Base-by-base conservation (phyloP, 2,113 vertebrate genomes). In the Rhinichthys klamathensis region DNA sequence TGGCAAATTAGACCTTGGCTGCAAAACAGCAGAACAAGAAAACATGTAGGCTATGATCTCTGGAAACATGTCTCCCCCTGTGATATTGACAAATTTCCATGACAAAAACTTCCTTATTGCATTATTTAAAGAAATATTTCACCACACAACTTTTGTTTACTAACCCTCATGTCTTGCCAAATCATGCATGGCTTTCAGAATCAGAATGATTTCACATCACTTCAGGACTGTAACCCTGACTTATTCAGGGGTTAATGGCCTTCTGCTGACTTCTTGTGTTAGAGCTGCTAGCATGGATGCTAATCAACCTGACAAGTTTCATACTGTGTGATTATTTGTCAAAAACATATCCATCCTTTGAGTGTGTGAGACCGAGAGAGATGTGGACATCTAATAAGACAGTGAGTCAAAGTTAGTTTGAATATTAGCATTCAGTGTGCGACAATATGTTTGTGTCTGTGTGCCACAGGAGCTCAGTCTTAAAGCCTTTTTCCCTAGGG, bases 361-460 rank as follows among this genome's bases (percentile, higher is more conserved):
- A 32, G 80, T 51, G 30, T 69, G 61, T 15, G 2, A 51, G 46
- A 72, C 6, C 41, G 25, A 80, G 21, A 63, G 21, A 65, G 13
- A 30, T 16, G 27, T 30, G 16, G 25, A 54, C 27, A 76, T 76
- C 27, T 18, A 54, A 0, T 13, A 9, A 58, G 70, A 61, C 35
- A n/a, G 58, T 61, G 58, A 80, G 32, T 60, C 35, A 60, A 23
- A 85, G 32, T 35, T 56, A 58, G 63, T 49, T 51, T 58, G 74
- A 67, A 44, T 60, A 73, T 73, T 78, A 85, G 84, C 30, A 81
- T 86, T 80, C 77, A 86, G 38, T 1, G 2, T 38, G 49, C 13
- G 1, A 72, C 67, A 83, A n/a, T 83, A 51, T 81, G 67, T 74
- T 58, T 80, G 84, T 79, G 38, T 49, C 54, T 81, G 69, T 85